These are phyloP conservation scores for Calliphora vicina DNA, from an alignment of 1,140 invertebrate species.

Conservation along the genomic window DNA sequence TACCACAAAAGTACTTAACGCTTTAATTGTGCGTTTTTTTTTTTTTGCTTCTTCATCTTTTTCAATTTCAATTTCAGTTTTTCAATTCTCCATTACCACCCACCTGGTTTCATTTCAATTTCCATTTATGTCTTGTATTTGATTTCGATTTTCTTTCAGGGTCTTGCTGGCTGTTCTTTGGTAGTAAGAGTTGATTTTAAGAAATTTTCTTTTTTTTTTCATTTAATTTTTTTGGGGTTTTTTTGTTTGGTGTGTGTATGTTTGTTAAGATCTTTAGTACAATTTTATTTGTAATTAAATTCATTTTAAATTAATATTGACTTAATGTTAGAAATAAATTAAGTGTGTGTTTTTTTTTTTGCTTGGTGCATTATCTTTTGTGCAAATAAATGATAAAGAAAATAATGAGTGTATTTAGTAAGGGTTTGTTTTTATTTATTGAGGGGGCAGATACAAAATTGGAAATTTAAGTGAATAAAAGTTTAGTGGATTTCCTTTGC, in stretches of 20 bases:
- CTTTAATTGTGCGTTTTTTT: conserved; percentile 27
- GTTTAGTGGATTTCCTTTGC: too few species aligned
- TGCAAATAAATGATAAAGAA: too few species aligned
- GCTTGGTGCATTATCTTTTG: too few species aligned
- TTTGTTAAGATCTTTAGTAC: conserved; percentile 16
- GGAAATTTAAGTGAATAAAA: too few species aligned
- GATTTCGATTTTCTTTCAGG: neutral
- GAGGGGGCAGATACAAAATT: too few species aligned
- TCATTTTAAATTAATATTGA: conserved; percentile 30
- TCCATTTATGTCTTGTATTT: neutral
- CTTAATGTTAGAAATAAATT: conserved; percentile 31
- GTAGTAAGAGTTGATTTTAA: neutral
- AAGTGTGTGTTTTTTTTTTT: neutral
- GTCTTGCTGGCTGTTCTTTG: neutral
- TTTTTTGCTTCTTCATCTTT: neutral
- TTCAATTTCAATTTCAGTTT: neutral
- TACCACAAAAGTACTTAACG: conserved; percentile 34
- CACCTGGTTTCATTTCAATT: neutral
- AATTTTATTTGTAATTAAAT: conserved; percentile 23
- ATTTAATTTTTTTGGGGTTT: neutral
- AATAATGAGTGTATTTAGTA: too few species aligned
- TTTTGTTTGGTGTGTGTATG: neutral
- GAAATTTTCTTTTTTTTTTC: neutral
- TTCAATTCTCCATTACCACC: neutral
- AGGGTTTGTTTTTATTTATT: too few species aligned